Evolutionary conservation across 2,797 vertebrate genomes (phyloP), one percentile per base, ranked within the genome.

Genomic region (Fundulus diaphanus): DNA sequence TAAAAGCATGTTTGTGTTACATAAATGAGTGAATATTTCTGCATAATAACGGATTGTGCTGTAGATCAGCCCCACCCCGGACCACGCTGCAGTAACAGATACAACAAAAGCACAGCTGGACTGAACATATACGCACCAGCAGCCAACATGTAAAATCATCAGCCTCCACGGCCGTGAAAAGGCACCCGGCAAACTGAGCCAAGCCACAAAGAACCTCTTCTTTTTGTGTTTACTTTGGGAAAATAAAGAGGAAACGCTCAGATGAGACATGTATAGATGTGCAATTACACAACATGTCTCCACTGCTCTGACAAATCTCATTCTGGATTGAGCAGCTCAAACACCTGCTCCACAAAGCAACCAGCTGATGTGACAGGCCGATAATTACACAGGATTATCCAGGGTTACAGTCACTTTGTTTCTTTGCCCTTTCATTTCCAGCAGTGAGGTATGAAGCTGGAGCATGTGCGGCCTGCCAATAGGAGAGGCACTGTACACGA

Each of bases 21-120:
- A 84, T 66, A 73, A 81, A 84, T 86, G 74, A 20, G 42, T 71
- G 76, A 82, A 78, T 51, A 27, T 46, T 84, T 68, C 61, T 54
- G 35, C 59, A 69, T 87, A 79, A 89, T 90, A 79, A 88, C 74
- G 86, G 84, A 90, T 73, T 82, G 85, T 44, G 73, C 66, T 24
- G 42, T 70, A 44, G 46, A 56, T 84, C 83, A 84, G 81, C 88
- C 91, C 87, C 90, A 85, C 92, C 92, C 87, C 85, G 73, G 72
- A 57, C 80, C 80, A 70, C 70, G 37, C 22, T 9, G 20, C 18
- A 37, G 18, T 70, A 71, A 84, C 72, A 82, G 71, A 85, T 70
- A 82, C 75, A 83, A 94, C 87, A 94, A 92, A 93, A 89, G 91
- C 91, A 85, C 89, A 92, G 93, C 90, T 94, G 92, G 91, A 80